phyloP scores from a whole-genome alignment of 1,140 invertebrate species.

The Armadillidium nasatum region DNA sequence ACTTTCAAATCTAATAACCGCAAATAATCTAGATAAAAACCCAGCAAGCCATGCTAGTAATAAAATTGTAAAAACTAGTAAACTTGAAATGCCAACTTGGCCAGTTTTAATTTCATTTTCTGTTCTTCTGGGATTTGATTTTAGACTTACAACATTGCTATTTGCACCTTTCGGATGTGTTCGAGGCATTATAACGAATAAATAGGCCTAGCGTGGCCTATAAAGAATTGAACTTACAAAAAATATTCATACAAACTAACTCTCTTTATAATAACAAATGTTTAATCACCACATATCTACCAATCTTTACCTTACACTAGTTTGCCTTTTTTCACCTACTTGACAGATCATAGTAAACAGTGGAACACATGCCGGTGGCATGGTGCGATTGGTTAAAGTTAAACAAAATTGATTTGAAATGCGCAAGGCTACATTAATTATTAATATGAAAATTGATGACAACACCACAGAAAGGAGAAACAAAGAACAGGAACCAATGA shows the following conservation, averaged over 20 bases:
- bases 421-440: not conserved
- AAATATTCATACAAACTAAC: not conserved
- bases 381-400: conserved; percentile 6
- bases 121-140: not conserved
- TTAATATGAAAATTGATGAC: no score
- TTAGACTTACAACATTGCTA: not conserved
- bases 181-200: conserved; percentile 5
- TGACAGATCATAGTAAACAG: not conserved
- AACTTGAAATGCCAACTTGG: conserved; percentile 58
- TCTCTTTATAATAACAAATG: no score
- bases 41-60: conserved; percentile 93
- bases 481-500: no score
- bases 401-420: not conserved
- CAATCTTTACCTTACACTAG: no score
- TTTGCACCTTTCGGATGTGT: not conserved
- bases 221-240: not conserved
- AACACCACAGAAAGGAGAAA: no score
- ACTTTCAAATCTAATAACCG: conserved; percentile 98
- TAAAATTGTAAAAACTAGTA: conserved; percentile 86
- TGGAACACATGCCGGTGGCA: not conserved
- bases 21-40: conserved; percentile 94
- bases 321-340: no score
- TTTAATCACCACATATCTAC: no score
- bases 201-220: not conserved
- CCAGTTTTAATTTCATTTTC: conserved; percentile 24